Evolutionary conservation across 2,888 invertebrate genomes (phyloP), one percentile per base, ranked within the genome.

Genomic region (Chrysomela aeneicollis): DNA sequence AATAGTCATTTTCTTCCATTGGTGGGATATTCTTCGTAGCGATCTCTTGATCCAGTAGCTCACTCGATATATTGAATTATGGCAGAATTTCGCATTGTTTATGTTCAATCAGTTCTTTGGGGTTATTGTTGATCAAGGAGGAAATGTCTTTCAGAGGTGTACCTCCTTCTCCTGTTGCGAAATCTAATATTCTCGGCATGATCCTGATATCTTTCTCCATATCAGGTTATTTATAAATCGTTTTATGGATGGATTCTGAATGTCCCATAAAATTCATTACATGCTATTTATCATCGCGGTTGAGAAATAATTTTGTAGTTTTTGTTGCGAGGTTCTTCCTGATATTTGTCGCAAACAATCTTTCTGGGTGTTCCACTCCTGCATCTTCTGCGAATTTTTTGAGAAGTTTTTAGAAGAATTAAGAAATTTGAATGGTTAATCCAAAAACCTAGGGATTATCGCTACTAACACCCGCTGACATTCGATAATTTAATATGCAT

Each of bases 131-230:
- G 5, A 19, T 12, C 8, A n/a, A 22, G 15, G 9, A 12, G 21
- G 52, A 52, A 5, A 53, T 53, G 32, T 53, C 53, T 12, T 30
- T 30, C 53, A 32, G 32, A 32, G 15, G 3, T 26, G 26, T 26
- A 8, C 6, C n/a, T 10, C 26, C 8, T 30, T 59, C 30, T 10
- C 59, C 59, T 9, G 49, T 2, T 18, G 32, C 59, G n/a, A 37
- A 59, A 37, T 59, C 35, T 35, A 59, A n/a, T 19, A 59, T 19
- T 21, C 9, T 59, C 50, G 59, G 59, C 59, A 59, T 59, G n/a
- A 59, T 21, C 4, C 18, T 21, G 2, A 59, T 59, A 37, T 59
- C 59, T 32, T 51, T 59, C 21, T 50, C 15, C 50, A 50, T 51
- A 32, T 59, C 59, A 35, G 50, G 59, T 19, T 50, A 32, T 9